A percentile compares a stretch with the other conserved stretches of the same genome.
These are phyloP conservation scores for Drosophila anomalata DNA, from an alignment of 2,888 invertebrate genomes.

Conservation along the genomic window DNA sequence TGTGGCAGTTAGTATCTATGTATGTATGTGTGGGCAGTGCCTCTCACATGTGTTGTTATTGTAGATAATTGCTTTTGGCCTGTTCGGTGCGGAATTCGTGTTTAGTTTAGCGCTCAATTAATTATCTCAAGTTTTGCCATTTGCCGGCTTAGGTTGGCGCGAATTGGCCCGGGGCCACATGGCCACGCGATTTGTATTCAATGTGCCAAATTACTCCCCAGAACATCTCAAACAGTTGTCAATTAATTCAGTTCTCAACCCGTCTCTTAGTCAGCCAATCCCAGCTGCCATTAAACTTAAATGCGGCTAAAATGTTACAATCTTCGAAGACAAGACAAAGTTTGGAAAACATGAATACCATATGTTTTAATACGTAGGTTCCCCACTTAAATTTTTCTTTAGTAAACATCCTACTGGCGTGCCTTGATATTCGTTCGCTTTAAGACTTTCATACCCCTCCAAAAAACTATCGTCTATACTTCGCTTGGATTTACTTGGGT, in stretches of 20 bases:
- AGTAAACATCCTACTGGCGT: no score
- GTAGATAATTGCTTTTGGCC: slow-evolving; percentile 74
- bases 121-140: slow-evolving; percentile 76
- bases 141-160: slow-evolving; percentile 61
- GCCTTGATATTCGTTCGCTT: slow-evolving; percentile 8
- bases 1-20: slow-evolving; percentile 7
- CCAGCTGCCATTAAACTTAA: slow-evolving; percentile 1
- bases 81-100: slow-evolving; percentile 55
- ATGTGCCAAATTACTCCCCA: slow-evolving; percentile 46
- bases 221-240: slow-evolving; percentile 36
- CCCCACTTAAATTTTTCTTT: background rate
- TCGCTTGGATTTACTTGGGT: slow-evolving; percentile 36
- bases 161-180: slow-evolving; percentile 57
- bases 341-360: no score
- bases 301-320: background rate
- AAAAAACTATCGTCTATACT: slow-evolving; percentile 37
- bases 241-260: slow-evolving; percentile 46
- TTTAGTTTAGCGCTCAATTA: slow-evolving; percentile 76
- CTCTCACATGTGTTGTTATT: slow-evolving; percentile 50
- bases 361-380: no score
- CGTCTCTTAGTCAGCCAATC: background rate
- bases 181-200: slow-evolving; percentile 65
- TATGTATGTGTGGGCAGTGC: slow-evolving; percentile 10
- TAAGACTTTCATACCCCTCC: slow-evolving; percentile 8
- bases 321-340: no score